Evolutionary conservation across 2,888 invertebrate species (phyloP).

Genomic region (Rosalia funebris): DNA sequence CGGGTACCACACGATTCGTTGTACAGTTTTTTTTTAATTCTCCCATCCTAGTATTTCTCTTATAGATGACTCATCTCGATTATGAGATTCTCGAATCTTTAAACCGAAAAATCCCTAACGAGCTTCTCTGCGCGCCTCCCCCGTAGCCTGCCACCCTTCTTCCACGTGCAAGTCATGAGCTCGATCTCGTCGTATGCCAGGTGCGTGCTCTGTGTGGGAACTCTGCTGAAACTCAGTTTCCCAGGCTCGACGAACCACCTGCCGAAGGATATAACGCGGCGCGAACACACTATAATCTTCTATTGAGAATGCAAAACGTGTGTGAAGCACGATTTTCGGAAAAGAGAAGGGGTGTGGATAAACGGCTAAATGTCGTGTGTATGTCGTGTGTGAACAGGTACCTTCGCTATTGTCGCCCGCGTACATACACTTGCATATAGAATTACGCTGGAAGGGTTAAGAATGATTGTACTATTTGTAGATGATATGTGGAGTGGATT

Average conservation of each 20-base stretch:
- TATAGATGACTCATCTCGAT: too few species aligned
- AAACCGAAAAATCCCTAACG: too few species aligned
- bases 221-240: constrained; percentile 55
- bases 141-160: constrained; percentile 38
- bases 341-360: constrained; percentile 22
- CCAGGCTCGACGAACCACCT: constrained; percentile 55
- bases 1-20: too few species aligned
- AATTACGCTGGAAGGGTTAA: background rate
- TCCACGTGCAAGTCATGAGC: constrained; percentile 44
- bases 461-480: background rate
- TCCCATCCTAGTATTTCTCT: too few species aligned
- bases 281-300: constrained; percentile 37
- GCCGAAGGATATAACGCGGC: constrained; percentile 42
- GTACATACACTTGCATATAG: background rate
- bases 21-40: too few species aligned
- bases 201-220: constrained; percentile 59
- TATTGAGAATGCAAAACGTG: constrained; percentile 30
- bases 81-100: too few species aligned
- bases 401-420: constrained; percentile 3
- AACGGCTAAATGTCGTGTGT: constrained; percentile 32
- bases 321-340: constrained; percentile 29
- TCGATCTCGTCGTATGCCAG: constrained; percentile 50
- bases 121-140: constrained; percentile 3
- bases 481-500: constrained; percentile 13
- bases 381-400: constrained; percentile 30